Conservation (phyloP, 2,113 vertebrate genomes). For the Mastomys coucha region DNA sequence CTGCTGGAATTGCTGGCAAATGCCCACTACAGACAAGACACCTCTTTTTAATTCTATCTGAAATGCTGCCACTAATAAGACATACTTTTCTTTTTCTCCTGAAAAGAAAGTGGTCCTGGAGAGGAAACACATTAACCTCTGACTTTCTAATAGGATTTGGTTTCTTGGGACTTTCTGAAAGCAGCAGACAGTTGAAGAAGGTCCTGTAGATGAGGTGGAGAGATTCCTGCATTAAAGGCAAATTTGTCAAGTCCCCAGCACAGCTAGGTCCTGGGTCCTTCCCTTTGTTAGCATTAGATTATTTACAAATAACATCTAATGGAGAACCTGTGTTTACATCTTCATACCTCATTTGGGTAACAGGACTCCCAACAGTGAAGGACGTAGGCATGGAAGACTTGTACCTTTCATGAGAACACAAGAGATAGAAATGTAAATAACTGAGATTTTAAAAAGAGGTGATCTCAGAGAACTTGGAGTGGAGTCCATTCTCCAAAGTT, state of each 20-base stretch:
- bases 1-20: background rate
- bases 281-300: background rate
- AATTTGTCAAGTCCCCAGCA: background rate
- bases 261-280: background rate
- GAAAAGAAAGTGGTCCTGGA: conserved; percentile 33
- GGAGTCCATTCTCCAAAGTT: background rate
- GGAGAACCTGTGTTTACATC: background rate
- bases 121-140: background rate
- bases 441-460: background rate
- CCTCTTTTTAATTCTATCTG: background rate
- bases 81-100: conserved; percentile 14
- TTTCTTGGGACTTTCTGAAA: conserved; percentile 20
- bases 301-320: background rate
- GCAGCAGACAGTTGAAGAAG: background rate
- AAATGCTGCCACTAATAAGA: conserved; percentile 28
- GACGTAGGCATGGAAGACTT: background rate
- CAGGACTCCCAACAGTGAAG: background rate
- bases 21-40: background rate
- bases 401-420: background rate
- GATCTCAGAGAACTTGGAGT: background rate
- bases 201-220: background rate
- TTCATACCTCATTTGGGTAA: conserved; percentile 24
- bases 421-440: background rate
- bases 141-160: background rate
- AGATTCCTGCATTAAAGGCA: background rate